Conservation (phyloP, 37 sponge, comb jelly and placozoan species). For the Aphrocallistes beatrix region DNA sequence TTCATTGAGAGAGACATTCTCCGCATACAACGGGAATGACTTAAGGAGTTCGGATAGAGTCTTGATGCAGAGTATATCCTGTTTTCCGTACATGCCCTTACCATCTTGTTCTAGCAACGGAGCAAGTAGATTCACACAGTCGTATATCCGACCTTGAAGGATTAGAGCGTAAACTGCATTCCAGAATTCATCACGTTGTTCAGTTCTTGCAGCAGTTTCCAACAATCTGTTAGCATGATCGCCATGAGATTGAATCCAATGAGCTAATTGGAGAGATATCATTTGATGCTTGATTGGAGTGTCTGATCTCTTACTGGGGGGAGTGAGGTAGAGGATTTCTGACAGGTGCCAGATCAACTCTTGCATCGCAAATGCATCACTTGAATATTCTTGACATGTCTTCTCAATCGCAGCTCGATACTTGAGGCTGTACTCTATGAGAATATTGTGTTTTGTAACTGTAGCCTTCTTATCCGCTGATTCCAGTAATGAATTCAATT, state of each 20-base stretch:
- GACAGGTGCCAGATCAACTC: constrained; percentile 16
- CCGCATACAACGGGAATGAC: not conserved
- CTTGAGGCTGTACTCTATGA: not conserved
- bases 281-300: not conserved
- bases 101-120: not conserved
- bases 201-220: not conserved
- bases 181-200: not conserved
- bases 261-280: not conserved
- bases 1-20: not conserved
- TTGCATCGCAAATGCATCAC: not conserved
- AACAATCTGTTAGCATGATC: not conserved
- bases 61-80: not conserved
- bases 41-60: not conserved
- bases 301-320: no score
- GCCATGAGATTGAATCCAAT: not conserved
- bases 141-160: not conserved
- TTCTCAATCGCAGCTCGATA: not conserved
- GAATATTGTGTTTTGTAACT: not conserved
- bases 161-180: not conserved
- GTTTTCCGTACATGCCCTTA: not conserved
- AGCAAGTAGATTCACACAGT: not conserved
- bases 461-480: no score
- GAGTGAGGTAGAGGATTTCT: not conserved
- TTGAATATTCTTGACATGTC: not conserved
- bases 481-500: no score